Conservation (phyloP, 2,888 invertebrate genomes). For the Drosophila prolongata region DNA sequence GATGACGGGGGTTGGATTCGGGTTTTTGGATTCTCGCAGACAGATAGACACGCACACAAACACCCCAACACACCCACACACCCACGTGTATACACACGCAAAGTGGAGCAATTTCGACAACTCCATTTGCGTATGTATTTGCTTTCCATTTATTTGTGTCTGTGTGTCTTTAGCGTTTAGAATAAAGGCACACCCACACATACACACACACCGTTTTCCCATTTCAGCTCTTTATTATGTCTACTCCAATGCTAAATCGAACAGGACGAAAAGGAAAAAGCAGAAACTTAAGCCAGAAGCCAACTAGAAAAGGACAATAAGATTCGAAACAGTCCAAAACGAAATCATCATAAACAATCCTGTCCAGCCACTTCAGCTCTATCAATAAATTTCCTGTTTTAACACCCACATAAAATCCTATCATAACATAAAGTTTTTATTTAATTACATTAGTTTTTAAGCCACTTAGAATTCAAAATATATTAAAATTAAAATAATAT, state of each 20-base stretch:
- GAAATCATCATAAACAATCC: slow-evolving; percentile 24
- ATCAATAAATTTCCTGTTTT: too few relatives aligned
- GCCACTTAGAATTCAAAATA: too few relatives aligned
- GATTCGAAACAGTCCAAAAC: slow-evolving; percentile 2
- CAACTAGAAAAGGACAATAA: slow-evolving; percentile 28
- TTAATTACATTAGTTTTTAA: too few relatives aligned
- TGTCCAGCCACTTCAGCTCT: too few relatives aligned
- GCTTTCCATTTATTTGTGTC: slow-evolving; percentile 3
- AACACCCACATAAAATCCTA: too few relatives aligned
- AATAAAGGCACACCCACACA: slow-evolving; percentile 42
- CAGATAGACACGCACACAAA: slow-evolving; percentile 28
- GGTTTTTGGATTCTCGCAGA: slow-evolving; percentile 34
- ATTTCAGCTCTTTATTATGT: slow-evolving; percentile 70
- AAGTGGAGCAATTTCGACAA: slow-evolving; percentile 72
- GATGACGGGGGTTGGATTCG: slow-evolving; percentile 37
- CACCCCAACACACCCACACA: slow-evolving; percentile 3
- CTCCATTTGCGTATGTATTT: slow-evolving; percentile 49
- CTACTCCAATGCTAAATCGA: slow-evolving; percentile 71
- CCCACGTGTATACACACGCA: slow-evolving; percentile 34
- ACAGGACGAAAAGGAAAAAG: slow-evolving; percentile 30
- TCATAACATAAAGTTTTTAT: too few relatives aligned
- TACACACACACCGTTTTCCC: slow-evolving; percentile 33
- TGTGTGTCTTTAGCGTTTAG: slow-evolving; percentile 55
- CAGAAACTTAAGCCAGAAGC: neutral
- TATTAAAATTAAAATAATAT: too few relatives aligned